phyloP scores from a whole-genome alignment of 2,888 invertebrate genomes.

The Periphyllus acericola region DNA sequence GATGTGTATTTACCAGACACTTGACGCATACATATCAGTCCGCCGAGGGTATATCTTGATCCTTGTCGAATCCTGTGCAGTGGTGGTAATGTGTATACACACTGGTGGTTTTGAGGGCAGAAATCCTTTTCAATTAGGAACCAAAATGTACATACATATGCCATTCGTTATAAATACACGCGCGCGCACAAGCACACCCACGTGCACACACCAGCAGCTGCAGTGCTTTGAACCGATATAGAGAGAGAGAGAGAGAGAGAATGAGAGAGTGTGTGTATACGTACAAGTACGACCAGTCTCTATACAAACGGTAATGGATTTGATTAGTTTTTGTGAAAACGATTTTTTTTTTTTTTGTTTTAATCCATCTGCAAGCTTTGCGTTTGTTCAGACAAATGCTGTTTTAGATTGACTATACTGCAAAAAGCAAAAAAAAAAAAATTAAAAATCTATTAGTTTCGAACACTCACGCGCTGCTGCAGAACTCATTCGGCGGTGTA shows the following conservation, averaged over 20 bases:
- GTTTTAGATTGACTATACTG: neutral
- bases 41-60: neutral
- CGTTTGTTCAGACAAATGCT: neutral
- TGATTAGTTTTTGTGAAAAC: constrained; percentile 9
- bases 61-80: neutral
- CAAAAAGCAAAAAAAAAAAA: neutral
- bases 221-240: neutral
- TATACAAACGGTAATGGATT: neutral
- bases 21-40: neutral
- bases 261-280: too few relatives aligned
- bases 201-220: constrained; percentile 1
- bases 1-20: constrained; percentile 44
- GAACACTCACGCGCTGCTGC: neutral
- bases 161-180: constrained; percentile 11
- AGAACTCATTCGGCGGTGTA: neutral
- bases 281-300: neutral
- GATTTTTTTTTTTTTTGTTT: neutral
- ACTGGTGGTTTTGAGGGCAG: neutral
- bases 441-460: neutral
- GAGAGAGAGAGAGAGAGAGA: too few relatives aligned
- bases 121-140: constrained; percentile 54
- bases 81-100: neutral
- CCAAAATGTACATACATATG: neutral
- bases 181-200: neutral
- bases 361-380: neutral